Evolutionary conservation across 2,888 invertebrate species (phyloP).

Genomic region (Drosophila rubida): DNA sequence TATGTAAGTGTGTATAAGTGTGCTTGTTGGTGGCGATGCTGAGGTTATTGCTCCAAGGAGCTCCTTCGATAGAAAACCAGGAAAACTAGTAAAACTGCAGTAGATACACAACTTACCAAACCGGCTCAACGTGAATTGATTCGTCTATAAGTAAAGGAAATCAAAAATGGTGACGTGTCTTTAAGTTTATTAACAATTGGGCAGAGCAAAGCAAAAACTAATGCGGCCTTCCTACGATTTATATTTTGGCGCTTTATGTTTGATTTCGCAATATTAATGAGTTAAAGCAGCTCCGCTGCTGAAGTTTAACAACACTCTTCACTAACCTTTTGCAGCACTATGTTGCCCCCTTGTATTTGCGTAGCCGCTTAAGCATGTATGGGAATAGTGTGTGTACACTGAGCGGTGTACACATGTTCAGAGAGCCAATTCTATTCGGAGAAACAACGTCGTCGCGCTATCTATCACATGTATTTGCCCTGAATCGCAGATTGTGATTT

Average conservation of each 20-base stretch:
- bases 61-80: neutral
- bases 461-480: constrained; percentile 19
- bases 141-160: neutral
- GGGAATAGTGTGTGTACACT: neutral
- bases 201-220: neutral
- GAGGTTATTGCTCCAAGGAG: neutral
- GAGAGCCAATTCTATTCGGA: constrained; percentile 22
- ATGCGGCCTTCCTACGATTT: neutral
- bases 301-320: constrained; percentile 32
- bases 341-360: neutral
- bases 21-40: neutral
- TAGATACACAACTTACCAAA: neutral
- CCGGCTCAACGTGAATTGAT: neutral
- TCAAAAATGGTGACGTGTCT: neutral
- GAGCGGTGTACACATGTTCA: neutral
- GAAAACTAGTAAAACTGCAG: neutral
- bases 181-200: neutral
- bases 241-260: neutral
- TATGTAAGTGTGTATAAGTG: neutral
- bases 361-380: neutral
- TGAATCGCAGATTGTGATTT: neutral
- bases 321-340: constrained; percentile 39
- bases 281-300: neutral
- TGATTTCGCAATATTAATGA: neutral
- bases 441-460: constrained; percentile 8